Evolutionary conservation across 2,797 vertebrate genomes (phyloP), one percentile per base, ranked within the genome.

Genomic region (Chelon labrosus): DNA sequence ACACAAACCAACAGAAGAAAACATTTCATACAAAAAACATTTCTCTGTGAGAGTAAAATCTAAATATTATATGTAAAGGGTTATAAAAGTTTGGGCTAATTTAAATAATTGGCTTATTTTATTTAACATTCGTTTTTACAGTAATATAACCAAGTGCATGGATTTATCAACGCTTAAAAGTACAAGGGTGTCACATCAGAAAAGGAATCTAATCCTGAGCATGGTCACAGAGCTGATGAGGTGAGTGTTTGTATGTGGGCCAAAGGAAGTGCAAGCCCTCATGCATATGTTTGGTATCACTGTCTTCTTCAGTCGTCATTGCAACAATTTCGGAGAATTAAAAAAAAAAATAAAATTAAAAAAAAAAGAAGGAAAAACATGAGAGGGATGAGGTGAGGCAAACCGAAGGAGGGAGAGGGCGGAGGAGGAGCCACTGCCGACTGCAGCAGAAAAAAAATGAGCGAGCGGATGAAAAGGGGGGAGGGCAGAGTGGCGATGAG

Each of bases 401-500:
- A 46, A 62, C 4, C 5, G 25, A 63, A 37, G 14, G 65, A 80
- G 56, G 50, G 42, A 68, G 70, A 63, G 22, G 25, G 58, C 42
- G 52, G 37, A 61, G 76, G 80, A 82, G 84, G 79, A 44, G 74
- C 67, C 62, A 53, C 50, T 75, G 57, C 69, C 44, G 57, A 89
- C 86, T 90, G 91, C 88, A 86, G 88, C 67, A 84, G 80, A n/a
- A 22, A 31, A 76, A 77, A 83, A 85, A 85, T 73, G 74, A 87
- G 80, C 46, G 49, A 86, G 70, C 2, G 39, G 39, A 41, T 13
- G 39, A 41, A 12, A 62, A 83, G 63, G 58, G 78, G 80, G 88
- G 77, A 79, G 82, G 85, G 86, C 49, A 50, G 75, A 68, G 75
- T 54, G 53, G 53, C 65, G 75, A 69, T 77, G 80, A 84, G 71